A percentile compares a stretch with the other conserved stretches of the same genome.
These are phyloP conservation scores for Drosophila prostipennis DNA, from an alignment of 2,888 invertebrate genomes.

Conservation along the genomic window DNA sequence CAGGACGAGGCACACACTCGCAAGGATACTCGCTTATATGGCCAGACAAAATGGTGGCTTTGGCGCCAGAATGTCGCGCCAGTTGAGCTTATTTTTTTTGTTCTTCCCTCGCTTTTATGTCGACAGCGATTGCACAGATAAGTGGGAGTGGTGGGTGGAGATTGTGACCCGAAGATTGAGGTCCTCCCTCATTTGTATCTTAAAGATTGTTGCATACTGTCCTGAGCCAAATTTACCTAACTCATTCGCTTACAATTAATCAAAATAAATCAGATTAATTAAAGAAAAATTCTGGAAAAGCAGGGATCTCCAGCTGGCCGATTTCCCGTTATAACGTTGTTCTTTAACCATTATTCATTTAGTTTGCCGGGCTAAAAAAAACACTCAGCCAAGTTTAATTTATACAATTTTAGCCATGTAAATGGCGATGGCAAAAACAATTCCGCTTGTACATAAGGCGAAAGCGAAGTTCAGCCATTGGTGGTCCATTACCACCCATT, in stretches of 20 bases:
- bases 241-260: constrained; percentile 29
- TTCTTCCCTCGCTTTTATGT: constrained; percentile 59
- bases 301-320: constrained; percentile 45
- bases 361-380: constrained; percentile 9
- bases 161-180: too few relatives aligned
- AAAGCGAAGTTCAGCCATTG: constrained; percentile 67
- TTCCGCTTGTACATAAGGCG: constrained; percentile 58
- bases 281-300: constrained; percentile 7
- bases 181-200: not conserved
- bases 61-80: constrained; percentile 84
- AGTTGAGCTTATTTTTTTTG: constrained; percentile 78
- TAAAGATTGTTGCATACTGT: constrained; percentile 8
- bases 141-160: constrained; percentile 38
- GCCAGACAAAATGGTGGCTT: constrained; percentile 81
- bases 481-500: constrained; percentile 70
- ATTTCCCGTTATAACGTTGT: constrained; percentile 25
- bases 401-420: constrained; percentile 55
- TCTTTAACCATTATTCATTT: constrained; percentile 43
- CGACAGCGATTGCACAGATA: constrained; percentile 63
- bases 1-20: constrained; percentile 17
- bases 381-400: constrained; percentile 32
- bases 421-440: constrained; percentile 36
- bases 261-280: constrained; percentile 44
- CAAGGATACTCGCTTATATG: constrained; percentile 49
- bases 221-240: not conserved